phyloP scores from a whole-genome alignment of 2,113 vertebrate genomes.

The Corvus cornix region DNA sequence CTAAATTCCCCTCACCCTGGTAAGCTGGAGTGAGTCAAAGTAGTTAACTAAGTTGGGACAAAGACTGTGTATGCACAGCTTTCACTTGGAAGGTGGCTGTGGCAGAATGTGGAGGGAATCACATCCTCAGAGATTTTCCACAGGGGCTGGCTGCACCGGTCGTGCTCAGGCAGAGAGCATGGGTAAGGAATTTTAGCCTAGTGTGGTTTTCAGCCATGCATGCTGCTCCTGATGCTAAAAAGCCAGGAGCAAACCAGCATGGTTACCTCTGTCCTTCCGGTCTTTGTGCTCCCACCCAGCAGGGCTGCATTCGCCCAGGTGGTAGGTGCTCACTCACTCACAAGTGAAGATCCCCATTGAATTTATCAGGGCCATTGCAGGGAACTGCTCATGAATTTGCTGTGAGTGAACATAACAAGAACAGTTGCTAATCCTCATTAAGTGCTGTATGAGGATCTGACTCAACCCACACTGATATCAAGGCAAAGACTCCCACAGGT shows the following conservation, averaged over 20 bases:
- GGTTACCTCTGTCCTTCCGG: not conserved
- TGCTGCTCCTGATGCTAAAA: not conserved
- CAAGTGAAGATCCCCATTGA: not conserved
- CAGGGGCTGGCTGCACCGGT: not conserved
- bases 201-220: fast-evolving
- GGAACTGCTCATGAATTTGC: not conserved
- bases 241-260: not conserved
- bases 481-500: slow-evolving; percentile 19
- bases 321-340: not conserved
- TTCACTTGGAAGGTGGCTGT: not conserved
- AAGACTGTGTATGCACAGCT: not conserved
- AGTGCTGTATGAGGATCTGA: not conserved
- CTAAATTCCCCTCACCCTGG: not conserved
- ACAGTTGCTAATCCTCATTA: not conserved
- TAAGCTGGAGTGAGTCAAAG: not conserved
- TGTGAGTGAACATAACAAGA: not conserved
- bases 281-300: not conserved
- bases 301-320: not conserved
- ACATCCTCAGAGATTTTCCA: not conserved
- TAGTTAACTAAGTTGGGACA: not conserved
- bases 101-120: not conserved
- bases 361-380: not conserved
- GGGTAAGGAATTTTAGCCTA: not conserved
- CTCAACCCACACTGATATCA: slow-evolving; percentile 9
- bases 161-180: not conserved